Conservation (phyloP, 2,797 vertebrate genomes). For the Bovichtus diacanthus region DNA sequence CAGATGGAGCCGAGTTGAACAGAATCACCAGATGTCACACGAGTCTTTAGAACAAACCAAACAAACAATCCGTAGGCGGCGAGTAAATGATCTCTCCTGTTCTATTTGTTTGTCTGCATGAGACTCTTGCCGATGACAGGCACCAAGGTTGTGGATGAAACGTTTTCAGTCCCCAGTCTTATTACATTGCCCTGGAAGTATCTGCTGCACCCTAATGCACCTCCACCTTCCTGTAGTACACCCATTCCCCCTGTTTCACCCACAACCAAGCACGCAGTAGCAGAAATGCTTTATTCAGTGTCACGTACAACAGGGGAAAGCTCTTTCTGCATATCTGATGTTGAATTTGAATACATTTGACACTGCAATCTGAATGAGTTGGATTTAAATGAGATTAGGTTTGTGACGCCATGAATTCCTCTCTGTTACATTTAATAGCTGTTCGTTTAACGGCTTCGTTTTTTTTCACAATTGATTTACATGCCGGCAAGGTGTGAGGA, state of each 20-base stretch:
- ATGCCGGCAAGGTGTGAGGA: conserved; percentile 38
- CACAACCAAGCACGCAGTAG: conserved; percentile 13
- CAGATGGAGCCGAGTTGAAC: conserved; percentile 31
- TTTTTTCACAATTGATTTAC: conserved; percentile 71
- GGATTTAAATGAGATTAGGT: conserved; percentile 57
- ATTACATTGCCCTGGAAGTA: conserved; percentile 53
- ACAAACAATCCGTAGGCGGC: background rate
- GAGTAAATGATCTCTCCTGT: conserved; percentile 26
- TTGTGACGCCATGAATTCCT: conserved; percentile 9
- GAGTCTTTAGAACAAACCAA: conserved; percentile 11
- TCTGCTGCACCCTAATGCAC: conserved; percentile 33
- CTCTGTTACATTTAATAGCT: conserved; percentile 56
- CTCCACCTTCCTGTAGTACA: conserved; percentile 26
- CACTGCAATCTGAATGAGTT: conserved; percentile 48
- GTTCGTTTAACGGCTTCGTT: conserved; percentile 63
- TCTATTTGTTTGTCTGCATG: conserved; percentile 17
- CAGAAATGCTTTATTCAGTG: conserved; percentile 75
- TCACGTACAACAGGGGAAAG: conserved; percentile 29
- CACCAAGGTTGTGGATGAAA: conserved; percentile 23
- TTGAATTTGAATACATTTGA: conserved; percentile 71
- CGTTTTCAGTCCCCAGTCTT: conserved; percentile 29
- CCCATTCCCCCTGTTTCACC: background rate
- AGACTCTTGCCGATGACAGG: conserved; percentile 22
- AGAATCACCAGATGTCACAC: conserved; percentile 31
- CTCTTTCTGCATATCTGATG: conserved; percentile 49